Conservation (phyloP, 2,113 vertebrate species). For the Manacus vitellinus region DNA sequence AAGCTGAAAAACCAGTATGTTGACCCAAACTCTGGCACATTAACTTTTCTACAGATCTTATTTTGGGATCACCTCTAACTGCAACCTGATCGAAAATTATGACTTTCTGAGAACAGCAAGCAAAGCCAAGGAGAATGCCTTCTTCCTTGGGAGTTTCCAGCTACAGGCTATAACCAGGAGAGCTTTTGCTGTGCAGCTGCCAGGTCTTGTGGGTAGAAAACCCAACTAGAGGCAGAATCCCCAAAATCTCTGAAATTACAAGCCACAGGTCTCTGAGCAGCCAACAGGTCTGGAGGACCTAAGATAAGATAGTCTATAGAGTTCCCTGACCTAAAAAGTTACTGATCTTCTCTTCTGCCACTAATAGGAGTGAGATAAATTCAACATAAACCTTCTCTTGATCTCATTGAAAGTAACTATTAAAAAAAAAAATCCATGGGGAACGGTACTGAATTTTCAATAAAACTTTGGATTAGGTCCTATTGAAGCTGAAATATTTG, state of each 20-base stretch:
- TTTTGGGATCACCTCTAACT: neutral
- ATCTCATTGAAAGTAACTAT: neutral
- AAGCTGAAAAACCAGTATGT: neutral
- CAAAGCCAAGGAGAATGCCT: neutral
- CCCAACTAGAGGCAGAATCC: neutral
- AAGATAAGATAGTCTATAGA: neutral
- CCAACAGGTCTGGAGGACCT: neutral
- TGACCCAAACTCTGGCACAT: neutral
- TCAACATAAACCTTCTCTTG: neutral
- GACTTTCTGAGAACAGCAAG: neutral
- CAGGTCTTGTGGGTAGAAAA: neutral
- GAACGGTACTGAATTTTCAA: conserved; percentile 12
- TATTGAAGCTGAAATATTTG: conserved; percentile 39
- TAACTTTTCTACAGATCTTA: neutral
- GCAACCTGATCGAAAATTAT: neutral
- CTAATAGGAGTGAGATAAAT: neutral
- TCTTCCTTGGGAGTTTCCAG: neutral
- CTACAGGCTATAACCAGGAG: neutral
- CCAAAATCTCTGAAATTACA: neutral
- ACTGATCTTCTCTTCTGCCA: neutral
- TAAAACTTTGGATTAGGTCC: conserved; percentile 54
- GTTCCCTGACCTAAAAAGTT: neutral
- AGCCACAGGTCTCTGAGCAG: neutral
- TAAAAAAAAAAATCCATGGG: neutral
- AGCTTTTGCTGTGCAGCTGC: neutral